phyloP scores from a whole-genome alignment of 2,113 vertebrate genomes.

The Chamaea fasciata region DNA sequence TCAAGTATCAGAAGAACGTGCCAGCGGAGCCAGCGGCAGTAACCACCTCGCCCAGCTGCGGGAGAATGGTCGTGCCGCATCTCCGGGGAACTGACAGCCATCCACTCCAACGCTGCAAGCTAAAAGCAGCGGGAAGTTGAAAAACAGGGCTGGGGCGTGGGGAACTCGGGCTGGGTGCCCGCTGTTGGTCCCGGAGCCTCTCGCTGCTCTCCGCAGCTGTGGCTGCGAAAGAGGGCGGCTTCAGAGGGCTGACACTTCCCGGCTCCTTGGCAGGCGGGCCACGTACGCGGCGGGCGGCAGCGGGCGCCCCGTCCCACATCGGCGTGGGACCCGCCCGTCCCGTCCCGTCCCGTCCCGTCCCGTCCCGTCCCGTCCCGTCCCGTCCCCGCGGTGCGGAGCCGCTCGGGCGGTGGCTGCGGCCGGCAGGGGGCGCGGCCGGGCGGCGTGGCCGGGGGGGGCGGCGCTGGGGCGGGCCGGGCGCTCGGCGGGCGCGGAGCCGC shows the following conservation, averaged over 20 bases:
- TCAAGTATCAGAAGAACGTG: fast-evolving
- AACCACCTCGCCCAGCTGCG: background rate
- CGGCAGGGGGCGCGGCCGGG: background rate
- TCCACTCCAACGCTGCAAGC: background rate
- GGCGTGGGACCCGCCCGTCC: background rate
- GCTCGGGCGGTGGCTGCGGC: no score
- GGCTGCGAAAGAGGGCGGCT: no score
- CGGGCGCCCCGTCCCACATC: background rate
- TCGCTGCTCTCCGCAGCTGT: background rate
- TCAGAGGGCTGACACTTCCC: background rate
- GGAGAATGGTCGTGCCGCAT: fast-evolving
- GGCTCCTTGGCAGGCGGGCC: background rate
- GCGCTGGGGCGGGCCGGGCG: no score
- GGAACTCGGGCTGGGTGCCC: fast-evolving
- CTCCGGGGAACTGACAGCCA: background rate
- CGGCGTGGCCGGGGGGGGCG: background rate
- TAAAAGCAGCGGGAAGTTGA: background rate
- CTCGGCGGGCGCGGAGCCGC: no score
- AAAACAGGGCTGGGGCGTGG: background rate
- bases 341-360: background rate
- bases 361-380: no score
- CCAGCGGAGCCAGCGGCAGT: background rate
- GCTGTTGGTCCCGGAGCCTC: background rate
- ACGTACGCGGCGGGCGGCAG: background rate
- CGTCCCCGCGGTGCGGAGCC: no score